Evolutionary conservation across 35 echinoderm and acorn worm species (phyloP), one percentile per base, ranked within the genome.

Genomic region (Acanthaster planci): DNA sequence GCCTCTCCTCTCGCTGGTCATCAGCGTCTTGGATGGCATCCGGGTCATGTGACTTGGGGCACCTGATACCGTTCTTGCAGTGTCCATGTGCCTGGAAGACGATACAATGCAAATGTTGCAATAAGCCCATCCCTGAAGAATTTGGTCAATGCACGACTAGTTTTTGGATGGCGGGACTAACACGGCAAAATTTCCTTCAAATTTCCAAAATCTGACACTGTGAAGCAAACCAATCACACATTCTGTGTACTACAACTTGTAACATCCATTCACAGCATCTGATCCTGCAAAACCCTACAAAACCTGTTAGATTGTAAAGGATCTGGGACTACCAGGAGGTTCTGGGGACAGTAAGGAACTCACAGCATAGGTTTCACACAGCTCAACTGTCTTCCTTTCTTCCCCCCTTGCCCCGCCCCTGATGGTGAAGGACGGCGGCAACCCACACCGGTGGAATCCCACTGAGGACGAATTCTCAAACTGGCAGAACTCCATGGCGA

Each of bases 301-400:
- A 4, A 47, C 42, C 4, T 47, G n/a, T n/a, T n/a, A n/a, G n/a
- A n/a, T n/a, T n/a, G n/a, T n/a, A n/a, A n/a, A n/a, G n/a, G n/a
- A n/a, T n/a, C n/a, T n/a, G n/a, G n/a, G n/a, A n/a, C n/a, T n/a
- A n/a, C n/a, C n/a, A n/a, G n/a, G n/a, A n/a, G n/a, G n/a, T n/a
- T n/a, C n/a, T n/a, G 27, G 56, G 27, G 19, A 59, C 18, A 8
- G 52, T 19, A 59, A 59, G 64, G 51, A 16, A 92, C 94, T 93
- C 78, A 97, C 94, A 51, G 87, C 87, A 90, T 93, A 97, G 18
- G 67, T 76, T 85, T 90, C 84, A 60, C 95, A 97, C 35, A 96
- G 68, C 60, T 88, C 58, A 38, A 42, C n/a, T 14, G 52, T 14
- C 39, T 80, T n/a, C 27, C 19, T 76, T 31, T 27, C 23, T 31